A percentile compares a stretch with the other conserved stretches of the same genome.
These are phyloP conservation scores for Malurus splendens DNA, from an alignment of 2,797 vertebrate species.

Conservation along the genomic window DNA sequence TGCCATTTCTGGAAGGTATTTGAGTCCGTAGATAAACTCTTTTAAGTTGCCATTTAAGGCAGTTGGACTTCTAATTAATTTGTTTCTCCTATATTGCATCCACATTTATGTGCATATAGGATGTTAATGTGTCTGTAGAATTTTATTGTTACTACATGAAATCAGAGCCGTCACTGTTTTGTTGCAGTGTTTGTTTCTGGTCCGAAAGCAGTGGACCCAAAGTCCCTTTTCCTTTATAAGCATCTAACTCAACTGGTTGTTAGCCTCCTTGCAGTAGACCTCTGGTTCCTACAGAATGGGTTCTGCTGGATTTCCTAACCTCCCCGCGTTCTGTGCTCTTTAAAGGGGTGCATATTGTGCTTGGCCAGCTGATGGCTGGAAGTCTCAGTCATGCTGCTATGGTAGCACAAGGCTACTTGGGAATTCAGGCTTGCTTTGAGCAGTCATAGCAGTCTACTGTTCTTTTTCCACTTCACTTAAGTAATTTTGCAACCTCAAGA, in stretches of 20 bases:
- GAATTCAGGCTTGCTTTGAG: neutral
- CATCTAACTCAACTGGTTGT: neutral
- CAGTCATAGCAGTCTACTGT: neutral
- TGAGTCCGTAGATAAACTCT: neutral
- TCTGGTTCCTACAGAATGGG: neutral
- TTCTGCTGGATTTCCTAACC: neutral
- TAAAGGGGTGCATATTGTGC: neutral
- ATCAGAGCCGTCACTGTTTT: neutral
- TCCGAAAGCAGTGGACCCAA: neutral
- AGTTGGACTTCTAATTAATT: neutral
- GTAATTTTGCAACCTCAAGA: neutral
- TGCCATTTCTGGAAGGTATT: neutral
- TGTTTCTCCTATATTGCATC: neutral
- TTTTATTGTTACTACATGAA: neutral
- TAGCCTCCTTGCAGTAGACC: neutral
- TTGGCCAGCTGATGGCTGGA: neutral
- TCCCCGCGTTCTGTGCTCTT: neutral
- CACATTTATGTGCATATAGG: neutral
- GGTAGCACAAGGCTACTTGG: neutral
- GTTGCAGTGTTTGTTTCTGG: neutral
- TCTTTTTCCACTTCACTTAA: neutral
- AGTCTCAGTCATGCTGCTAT: accelerated
- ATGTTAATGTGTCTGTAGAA: neutral
- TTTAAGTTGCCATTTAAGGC: neutral
- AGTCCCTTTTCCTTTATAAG: neutral